phyloP scores from a whole-genome alignment of 2,797 vertebrate genomes.

The Centropyge bicolor region DNA sequence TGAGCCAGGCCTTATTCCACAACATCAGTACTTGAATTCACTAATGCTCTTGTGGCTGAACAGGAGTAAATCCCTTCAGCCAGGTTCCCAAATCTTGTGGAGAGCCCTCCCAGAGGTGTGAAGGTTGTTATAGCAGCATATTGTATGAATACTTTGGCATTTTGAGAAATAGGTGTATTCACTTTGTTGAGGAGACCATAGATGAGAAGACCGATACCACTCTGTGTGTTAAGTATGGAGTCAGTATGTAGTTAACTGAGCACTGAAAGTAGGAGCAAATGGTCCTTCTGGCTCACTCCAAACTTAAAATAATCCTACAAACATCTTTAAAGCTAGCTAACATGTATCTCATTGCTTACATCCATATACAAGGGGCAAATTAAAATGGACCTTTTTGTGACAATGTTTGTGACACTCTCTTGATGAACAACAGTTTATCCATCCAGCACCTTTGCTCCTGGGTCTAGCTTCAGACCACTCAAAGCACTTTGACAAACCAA shows the following conservation, averaged over 20 bases:
- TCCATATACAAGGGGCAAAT: background rate
- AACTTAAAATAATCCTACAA: background rate
- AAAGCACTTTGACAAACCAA: too few relatives aligned
- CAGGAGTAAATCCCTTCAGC: constrained; percentile 3
- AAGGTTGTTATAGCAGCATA: background rate
- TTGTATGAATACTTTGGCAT: background rate
- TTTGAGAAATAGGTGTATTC: background rate
- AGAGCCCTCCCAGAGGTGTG: background rate
- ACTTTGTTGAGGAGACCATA: too few relatives aligned
- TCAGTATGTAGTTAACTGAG: background rate
- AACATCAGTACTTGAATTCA: background rate
- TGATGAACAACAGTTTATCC: background rate
- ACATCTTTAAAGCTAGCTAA: background rate
- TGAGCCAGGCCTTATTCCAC: background rate
- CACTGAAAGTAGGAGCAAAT: background rate
- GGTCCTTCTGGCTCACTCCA: background rate
- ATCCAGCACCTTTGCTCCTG: background rate
- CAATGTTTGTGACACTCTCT: background rate
- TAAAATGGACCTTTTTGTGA: too few relatives aligned
- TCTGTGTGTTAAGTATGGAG: background rate
- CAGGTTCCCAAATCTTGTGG: background rate
- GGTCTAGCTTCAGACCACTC: background rate
- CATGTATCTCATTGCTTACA: background rate
- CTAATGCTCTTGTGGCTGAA: background rate
- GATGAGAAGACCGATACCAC: background rate